Evolutionary conservation across 2,888 invertebrate genomes (phyloP), one percentile per base, ranked within the genome.

Genomic region (Phorcus lineatus): DNA sequence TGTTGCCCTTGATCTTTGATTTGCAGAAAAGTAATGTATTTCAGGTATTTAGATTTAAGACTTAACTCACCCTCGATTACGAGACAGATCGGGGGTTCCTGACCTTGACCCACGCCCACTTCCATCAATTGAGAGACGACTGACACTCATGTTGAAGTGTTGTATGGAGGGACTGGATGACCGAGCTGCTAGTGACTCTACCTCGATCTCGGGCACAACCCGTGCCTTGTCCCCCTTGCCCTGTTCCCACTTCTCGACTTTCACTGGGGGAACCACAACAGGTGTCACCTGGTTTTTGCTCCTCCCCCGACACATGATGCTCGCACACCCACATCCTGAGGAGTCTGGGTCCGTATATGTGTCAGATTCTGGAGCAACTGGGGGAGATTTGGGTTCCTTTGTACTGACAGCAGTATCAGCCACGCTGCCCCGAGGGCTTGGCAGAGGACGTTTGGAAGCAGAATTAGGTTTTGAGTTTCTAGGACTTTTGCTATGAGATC

Each of bases 371-470:
- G 13, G 19, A 17, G n/a, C 22, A 2, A 24, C 24, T 24, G 47
- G 17, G 52, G 52, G 52, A 24, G 40, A 52, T n/a, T 74, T 74
- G 36, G 70, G 47, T n/a, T 74, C 47, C 70, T 74, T 36, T 3
- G 70, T 74, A 36, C 36, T 36, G 9, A 36, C 47, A 31, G 36
- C n/a, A 31, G 70, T 74, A 74, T 82, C 83, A 57, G 82, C 80
- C 28, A 80, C 80, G 31, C 79, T 80, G n/a, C 77, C 82, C 53
- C 75, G 77, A 19, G 82, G 81, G 31, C 78, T 53, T 0, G 85
- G 83, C 17, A 82, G 85, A 17, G 82, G 62, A 6, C 77, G 81
- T 1, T 80, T 67, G 53, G 80, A 40, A 1, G 85, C 81, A 47
- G 62, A 62, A 28, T 62, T 62, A 62, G 62, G 62, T 22, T 62